Evolutionary conservation across 2,797 vertebrate species (phyloP).

Genomic region (Crypturellus tataupa): DNA sequence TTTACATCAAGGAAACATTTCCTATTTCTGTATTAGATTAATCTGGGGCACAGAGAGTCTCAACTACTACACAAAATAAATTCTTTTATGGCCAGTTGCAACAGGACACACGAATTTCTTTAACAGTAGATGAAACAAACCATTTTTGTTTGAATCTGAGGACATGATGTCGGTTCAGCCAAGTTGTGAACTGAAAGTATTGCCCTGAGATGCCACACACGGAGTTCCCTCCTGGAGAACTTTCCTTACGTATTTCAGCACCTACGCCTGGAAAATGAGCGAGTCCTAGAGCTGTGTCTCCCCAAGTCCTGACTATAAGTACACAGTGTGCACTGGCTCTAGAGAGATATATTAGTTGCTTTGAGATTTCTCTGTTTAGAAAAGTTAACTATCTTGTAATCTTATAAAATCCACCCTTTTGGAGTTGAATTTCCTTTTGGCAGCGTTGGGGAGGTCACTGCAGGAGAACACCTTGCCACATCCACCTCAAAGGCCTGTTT

Average conservation of each 20-base stretch:
- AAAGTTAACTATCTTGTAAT: not conserved
- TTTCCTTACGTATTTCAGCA: not conserved
- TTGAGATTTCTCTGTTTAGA: not conserved
- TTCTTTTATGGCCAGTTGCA: not conserved
- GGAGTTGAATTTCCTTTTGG: not conserved
- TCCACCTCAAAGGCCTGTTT: not conserved
- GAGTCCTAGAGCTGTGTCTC: not conserved
- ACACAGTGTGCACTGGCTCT: not conserved
- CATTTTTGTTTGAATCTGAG: constrained; percentile 7
- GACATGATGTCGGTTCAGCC: not conserved
- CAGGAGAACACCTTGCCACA: not conserved
- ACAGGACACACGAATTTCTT: not conserved
- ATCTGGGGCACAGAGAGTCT: not conserved
- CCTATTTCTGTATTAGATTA: not conserved
- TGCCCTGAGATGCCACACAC: not conserved
- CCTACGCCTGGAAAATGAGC: not conserved
- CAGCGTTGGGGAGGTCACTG: not conserved
- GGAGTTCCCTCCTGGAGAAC: not conserved
- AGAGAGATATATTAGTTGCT: not conserved
- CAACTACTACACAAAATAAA: not conserved
- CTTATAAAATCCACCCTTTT: not conserved
- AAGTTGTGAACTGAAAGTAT: not conserved
- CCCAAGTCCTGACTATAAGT: not conserved
- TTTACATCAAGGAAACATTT: not conserved
- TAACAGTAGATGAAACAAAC: not conserved